These are phyloP conservation scores for human DNA, from an alignment of 2,113 vertebrate species.

Conservation along the genomic window DNA sequence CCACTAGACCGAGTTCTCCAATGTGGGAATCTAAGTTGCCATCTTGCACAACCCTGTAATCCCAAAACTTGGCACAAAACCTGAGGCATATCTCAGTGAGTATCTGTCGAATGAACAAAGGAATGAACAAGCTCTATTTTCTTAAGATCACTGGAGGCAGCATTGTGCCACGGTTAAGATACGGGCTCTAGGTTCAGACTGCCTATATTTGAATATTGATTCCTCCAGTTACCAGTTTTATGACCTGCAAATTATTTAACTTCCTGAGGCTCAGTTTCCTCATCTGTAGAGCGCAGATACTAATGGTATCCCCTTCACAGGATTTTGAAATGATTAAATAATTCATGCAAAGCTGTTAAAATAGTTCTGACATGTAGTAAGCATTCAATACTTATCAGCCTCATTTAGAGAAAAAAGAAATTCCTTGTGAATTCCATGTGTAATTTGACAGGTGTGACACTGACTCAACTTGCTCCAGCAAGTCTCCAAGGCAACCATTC, in stretches of 20 bases:
- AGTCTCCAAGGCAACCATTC: neutral
- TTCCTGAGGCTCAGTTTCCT: neutral
- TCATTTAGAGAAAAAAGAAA: neutral
- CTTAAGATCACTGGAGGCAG: neutral
- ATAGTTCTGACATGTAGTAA: neutral
- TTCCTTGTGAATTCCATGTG: neutral
- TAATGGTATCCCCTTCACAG: neutral
- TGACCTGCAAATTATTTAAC: neutral
- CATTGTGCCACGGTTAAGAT: neutral
- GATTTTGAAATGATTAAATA: neutral
- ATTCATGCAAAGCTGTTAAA: neutral
- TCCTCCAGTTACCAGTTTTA: neutral
- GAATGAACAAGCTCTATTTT: neutral
- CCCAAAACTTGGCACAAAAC: neutral
- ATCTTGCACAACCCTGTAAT: neutral
- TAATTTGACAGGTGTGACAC: neutral
- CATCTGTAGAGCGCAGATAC: neutral
- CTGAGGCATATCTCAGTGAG: too few relatives aligned
- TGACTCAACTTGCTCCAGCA: neutral
- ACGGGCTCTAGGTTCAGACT: neutral
- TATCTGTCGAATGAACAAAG: neutral
- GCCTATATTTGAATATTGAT: neutral
- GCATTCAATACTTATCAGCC: neutral
- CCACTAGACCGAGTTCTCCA: neutral
- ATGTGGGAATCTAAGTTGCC: neutral